phyloP scores from a whole-genome alignment of 2,113 vertebrate species.

The Tragelaphus buxtoni region DNA sequence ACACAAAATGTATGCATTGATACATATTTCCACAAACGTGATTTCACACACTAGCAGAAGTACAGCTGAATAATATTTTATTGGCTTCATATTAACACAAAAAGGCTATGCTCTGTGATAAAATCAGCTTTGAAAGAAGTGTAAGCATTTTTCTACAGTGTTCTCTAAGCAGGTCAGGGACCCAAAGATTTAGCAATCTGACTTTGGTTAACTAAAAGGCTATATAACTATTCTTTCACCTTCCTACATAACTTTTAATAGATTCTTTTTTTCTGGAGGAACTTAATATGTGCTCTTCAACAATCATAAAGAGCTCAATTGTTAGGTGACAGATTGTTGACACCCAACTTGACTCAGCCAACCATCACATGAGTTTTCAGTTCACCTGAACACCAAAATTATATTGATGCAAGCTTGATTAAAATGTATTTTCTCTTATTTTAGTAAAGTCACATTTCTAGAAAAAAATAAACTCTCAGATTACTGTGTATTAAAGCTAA shows the following conservation, averaged over 20 bases:
- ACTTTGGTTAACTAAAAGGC: conserved; percentile 42
- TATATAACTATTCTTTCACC: conserved; percentile 42
- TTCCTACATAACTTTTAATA: conserved; percentile 58
- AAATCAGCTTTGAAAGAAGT: not conserved
- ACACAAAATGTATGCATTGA: not conserved
- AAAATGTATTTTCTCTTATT: conserved; percentile 44
- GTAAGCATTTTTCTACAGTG: not conserved
- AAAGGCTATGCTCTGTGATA: not conserved
- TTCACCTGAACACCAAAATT: conserved; percentile 46
- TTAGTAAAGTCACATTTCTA: conserved; percentile 33
- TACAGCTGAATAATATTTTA: not conserved
- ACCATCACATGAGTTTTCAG: conserved; percentile 16
- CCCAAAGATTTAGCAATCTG: not conserved
- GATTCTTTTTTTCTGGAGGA: conserved; percentile 33
- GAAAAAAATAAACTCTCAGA: not conserved
- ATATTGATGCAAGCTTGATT: conserved; percentile 30
- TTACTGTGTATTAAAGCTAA: not conserved
- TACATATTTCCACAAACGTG: not conserved
- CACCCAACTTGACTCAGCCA: conserved; percentile 50
- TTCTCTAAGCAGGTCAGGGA: not conserved
- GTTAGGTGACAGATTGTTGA: conserved; percentile 51
- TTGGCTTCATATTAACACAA: not conserved
- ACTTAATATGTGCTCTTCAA: conserved; percentile 61
- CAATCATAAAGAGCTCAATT: conserved; percentile 55
- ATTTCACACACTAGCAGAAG: not conserved